These are phyloP conservation scores for Papilio polyxenes DNA, from an alignment of 1,140 invertebrate species.

Conservation along the genomic window DNA sequence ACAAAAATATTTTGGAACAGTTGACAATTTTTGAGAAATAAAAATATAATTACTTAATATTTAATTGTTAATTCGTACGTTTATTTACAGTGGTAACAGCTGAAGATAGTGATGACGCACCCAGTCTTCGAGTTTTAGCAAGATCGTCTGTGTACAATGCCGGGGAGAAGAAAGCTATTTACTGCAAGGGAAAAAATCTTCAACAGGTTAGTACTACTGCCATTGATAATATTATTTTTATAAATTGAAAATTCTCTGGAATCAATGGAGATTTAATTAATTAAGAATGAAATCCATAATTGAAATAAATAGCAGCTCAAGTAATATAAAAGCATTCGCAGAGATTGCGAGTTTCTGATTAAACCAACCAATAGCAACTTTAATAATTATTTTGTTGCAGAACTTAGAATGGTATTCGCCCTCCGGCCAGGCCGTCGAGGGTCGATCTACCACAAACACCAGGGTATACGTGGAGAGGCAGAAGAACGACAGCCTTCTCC, in stretches of 20 bases:
- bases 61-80: constrained; percentile 2
- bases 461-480: constrained; percentile 64
- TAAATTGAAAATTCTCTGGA: too few relatives aligned
- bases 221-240: background rate
- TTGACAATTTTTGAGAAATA: background rate
- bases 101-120: constrained; percentile 53
- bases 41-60: background rate
- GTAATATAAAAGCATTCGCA: too few relatives aligned
- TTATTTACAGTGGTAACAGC: constrained; percentile 54
- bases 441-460: constrained; percentile 56
- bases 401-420: constrained; percentile 67
- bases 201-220: constrained; percentile 46
- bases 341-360: too few relatives aligned
- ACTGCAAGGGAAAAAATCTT: constrained; percentile 67
- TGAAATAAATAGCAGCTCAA: too few relatives aligned
- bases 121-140: constrained; percentile 60
- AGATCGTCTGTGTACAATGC: constrained; percentile 65
- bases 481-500: constrained; percentile 55
- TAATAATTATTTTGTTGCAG: constrained; percentile 49
- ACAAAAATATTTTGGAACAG: background rate
- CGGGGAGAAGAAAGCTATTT: constrained; percentile 67
- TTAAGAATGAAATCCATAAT: too few relatives aligned
- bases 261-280: too few relatives aligned
- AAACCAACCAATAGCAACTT: too few relatives aligned
- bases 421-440: constrained; percentile 55